Evolutionary conservation across 2,113 vertebrate genomes (phyloP).

Genomic region (Chroicocephalus ridibundus): DNA sequence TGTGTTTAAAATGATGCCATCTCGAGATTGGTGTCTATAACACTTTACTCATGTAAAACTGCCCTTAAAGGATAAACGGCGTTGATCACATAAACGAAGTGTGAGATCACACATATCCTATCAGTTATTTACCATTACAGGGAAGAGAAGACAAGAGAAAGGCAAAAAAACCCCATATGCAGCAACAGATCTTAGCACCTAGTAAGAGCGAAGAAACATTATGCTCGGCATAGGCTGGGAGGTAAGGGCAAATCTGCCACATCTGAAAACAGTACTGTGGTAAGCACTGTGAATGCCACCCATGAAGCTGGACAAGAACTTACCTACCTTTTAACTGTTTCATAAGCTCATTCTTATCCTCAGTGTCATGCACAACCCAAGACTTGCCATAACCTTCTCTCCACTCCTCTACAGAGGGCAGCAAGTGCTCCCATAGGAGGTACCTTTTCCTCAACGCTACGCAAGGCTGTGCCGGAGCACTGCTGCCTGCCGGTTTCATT

Average conservation of each 20-base stretch:
- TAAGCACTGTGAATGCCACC: neutral
- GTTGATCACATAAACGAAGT: neutral
- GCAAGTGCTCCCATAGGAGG: neutral
- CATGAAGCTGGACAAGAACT: neutral
- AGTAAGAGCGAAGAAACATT: neutral
- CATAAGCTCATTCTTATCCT: neutral
- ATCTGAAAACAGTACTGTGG: neutral
- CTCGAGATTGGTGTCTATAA: neutral
- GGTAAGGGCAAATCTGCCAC: neutral
- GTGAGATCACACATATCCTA: neutral
- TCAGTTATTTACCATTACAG: neutral
- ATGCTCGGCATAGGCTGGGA: neutral
- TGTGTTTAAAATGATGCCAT: neutral
- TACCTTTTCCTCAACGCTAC: neutral
- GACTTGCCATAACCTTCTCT: neutral
- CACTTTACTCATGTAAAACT: neutral
- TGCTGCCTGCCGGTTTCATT: neutral
- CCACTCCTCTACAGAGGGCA: neutral
- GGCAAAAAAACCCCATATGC: neutral
- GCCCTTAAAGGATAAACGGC: neutral
- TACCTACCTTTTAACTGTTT: neutral
- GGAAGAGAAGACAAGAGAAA: neutral
- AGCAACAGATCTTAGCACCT: neutral
- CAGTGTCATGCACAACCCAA: neutral
- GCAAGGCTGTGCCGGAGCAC: neutral